A percentile compares a stretch with the other conserved stretches of the same genome.
Evolutionary conservation across 2,113 vertebrate species (phyloP).

Genomic region (Nymphicus hollandicus): DNA sequence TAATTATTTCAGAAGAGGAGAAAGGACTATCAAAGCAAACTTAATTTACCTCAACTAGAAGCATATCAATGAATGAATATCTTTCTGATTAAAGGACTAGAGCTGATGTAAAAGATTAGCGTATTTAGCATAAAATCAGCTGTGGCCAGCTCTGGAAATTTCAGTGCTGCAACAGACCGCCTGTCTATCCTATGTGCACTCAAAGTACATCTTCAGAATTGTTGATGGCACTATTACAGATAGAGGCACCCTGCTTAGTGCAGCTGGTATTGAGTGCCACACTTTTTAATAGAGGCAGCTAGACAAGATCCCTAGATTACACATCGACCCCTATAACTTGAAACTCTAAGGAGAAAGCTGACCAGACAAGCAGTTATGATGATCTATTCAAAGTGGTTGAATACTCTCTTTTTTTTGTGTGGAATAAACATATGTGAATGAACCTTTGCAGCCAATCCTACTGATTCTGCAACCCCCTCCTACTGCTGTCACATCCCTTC

Average conservation of each 20-base stretch:
- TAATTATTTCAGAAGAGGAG: background rate
- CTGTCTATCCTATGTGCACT: background rate
- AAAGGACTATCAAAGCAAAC: background rate
- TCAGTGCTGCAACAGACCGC: background rate
- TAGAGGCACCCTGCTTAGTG: conserved; percentile 42
- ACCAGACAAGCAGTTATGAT: conserved; percentile 61
- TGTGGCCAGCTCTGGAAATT: conserved; percentile 22
- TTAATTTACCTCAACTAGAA: conserved; percentile 32
- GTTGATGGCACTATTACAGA: conserved; percentile 46
- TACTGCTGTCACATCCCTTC: background rate
- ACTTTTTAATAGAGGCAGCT: conserved; percentile 45
- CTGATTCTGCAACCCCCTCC: background rate
- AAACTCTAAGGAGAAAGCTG: conserved; percentile 44
- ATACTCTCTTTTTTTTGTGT: background rate
- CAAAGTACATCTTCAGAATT: conserved; percentile 30
- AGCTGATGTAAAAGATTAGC: conserved; percentile 17
- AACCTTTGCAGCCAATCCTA: background rate
- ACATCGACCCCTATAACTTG: conserved; percentile 34
- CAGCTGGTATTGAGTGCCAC: conserved; percentile 42
- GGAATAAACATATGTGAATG: background rate
- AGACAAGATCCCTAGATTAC: conserved; percentile 54
- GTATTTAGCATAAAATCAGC: conserved; percentile 41
- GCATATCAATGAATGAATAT: conserved; percentile 11
- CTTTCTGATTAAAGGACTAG: conserved; percentile 22
- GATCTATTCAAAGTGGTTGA: conserved; percentile 51